Evolutionary conservation across 2,797 vertebrate genomes (phyloP).

Genomic region (Pachyuromys duprasi): DNA sequence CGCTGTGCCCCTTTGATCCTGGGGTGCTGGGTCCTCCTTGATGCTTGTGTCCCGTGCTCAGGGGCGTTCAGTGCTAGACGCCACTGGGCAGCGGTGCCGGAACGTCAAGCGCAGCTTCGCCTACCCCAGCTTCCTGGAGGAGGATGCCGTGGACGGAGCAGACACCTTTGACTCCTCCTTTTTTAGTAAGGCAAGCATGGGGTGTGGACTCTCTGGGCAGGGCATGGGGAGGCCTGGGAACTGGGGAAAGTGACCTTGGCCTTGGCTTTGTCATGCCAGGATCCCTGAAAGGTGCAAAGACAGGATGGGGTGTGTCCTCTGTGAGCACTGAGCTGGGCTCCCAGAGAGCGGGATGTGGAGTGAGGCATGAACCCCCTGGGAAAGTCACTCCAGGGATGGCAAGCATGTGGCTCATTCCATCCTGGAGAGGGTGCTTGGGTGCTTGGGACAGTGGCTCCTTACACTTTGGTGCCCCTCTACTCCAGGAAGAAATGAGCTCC

Average conservation of each 20-base stretch:
- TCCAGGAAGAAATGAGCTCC: conserved; percentile 94
- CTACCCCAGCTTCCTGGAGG: conserved; percentile 94
- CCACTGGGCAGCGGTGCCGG: conserved; percentile 86
- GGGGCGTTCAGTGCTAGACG: conserved; percentile 92
- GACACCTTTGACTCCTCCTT: conserved; percentile 93
- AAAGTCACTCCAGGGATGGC: background rate
- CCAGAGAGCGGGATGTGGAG: rapidly evolving
- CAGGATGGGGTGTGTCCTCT: background rate
- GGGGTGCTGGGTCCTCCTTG: background rate
- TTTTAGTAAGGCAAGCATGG: conserved; percentile 95
- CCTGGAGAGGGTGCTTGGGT: background rate
- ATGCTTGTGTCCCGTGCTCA: conserved; percentile 73
- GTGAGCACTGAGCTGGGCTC: background rate
- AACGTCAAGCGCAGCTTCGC: conserved; percentile 92
- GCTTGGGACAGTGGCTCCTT: background rate
- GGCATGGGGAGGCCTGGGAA: background rate
- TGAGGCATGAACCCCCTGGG: rapidly evolving
- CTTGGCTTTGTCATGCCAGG: rapidly evolving
- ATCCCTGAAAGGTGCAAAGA: background rate
- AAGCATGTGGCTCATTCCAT: background rate
- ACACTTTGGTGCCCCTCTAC: background rate
- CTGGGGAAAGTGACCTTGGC: background rate
- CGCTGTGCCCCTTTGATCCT: background rate
- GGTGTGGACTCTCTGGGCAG: conserved; percentile 32
- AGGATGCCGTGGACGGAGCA: conserved; percentile 92